A percentile compares a stretch with the other conserved stretches of the same genome.
Conservation (phyloP, 2,113 vertebrate genomes). For the Gnathonemus echidnorhynchus region DNA sequence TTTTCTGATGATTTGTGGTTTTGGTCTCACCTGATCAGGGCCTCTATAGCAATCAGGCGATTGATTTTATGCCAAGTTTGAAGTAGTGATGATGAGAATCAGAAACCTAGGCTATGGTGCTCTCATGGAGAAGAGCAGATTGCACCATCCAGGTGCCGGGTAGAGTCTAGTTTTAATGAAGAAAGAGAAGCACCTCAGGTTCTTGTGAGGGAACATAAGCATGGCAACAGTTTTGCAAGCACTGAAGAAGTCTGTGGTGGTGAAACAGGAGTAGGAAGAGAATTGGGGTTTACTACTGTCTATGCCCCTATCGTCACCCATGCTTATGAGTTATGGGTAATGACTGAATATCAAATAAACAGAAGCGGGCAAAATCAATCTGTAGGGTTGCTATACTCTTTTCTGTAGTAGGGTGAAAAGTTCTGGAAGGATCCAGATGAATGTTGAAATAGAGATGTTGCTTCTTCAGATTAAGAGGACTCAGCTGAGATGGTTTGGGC, state of each 20-base stretch:
- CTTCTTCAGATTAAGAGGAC: neutral
- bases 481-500: neutral
- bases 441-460: neutral
- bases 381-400: neutral
- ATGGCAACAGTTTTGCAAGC: neutral
- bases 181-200: neutral
- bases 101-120: neutral
- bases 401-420: neutral
- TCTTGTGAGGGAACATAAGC: neutral
- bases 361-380: neutral
- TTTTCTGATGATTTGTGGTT: neutral
- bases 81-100: neutral
- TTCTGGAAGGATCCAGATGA: neutral
- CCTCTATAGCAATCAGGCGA: neutral
- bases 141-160: neutral
- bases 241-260: neutral
- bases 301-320: neutral
- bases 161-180: neutral
- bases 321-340: neutral
- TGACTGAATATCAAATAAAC: neutral
- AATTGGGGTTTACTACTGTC: neutral
- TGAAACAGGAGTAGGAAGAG: neutral
- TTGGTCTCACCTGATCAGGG: neutral
- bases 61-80: neutral
- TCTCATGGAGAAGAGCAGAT: neutral